phyloP scores from a whole-genome alignment of 2,797 vertebrate species.

The Scolopax rusticola region DNA sequence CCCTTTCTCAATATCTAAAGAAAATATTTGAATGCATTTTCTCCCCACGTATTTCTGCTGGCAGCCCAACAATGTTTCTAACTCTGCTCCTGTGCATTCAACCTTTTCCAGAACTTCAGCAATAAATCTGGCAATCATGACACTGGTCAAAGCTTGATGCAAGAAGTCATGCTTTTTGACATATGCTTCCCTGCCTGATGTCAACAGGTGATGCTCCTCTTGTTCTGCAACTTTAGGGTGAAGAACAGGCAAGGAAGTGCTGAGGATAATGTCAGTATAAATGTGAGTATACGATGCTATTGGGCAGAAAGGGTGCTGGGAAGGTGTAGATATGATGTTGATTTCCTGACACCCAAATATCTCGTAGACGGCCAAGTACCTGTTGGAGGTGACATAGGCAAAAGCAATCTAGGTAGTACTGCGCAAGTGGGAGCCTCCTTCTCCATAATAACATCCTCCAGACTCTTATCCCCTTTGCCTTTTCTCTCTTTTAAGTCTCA shows the following conservation, averaged over 20 bases:
- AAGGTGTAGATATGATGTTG: background rate
- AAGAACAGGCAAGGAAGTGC: background rate
- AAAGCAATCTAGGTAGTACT: background rate
- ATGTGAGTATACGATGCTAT: background rate
- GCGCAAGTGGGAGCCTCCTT: background rate
- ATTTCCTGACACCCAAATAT: background rate
- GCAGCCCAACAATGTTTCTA: background rate
- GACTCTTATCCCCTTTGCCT: background rate
- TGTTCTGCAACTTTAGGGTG: background rate
- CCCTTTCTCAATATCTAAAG: background rate
- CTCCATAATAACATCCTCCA: background rate
- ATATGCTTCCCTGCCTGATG: background rate
- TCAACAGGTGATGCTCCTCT: background rate
- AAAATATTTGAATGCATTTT: background rate
- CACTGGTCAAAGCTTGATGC: background rate
- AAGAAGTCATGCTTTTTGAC: background rate
- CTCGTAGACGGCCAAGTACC: background rate
- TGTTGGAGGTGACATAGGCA: background rate
- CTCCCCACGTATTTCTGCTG: background rate
- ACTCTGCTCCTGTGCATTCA: background rate
- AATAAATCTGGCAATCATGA: background rate
- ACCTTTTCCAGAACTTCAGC: background rate
- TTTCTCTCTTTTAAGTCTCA: background rate
- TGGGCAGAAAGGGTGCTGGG: background rate
- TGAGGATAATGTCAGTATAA: background rate